Conservation (phyloP, 92 coral and sea anemone genomes). For the Palythoa grandis region DNA sequence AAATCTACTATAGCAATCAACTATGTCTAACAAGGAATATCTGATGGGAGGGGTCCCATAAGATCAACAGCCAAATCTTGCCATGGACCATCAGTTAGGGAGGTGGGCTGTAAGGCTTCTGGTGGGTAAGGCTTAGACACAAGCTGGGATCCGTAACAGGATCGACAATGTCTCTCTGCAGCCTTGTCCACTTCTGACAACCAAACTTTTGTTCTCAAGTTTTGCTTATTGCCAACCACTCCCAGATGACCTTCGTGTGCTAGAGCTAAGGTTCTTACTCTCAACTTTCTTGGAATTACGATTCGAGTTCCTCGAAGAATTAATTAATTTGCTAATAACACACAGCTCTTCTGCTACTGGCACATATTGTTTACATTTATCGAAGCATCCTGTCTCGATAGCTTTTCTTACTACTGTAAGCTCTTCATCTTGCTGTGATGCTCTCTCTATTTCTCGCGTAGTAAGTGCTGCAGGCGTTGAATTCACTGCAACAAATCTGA, state of each 20-base stretch:
- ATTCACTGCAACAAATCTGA: constrained; percentile 43
- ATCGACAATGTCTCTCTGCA: no score
- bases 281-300: constrained; percentile 1
- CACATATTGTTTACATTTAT: constrained; percentile 38
- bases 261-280: not conserved
- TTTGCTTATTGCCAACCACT: not conserved
- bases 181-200: constrained; percentile 64
- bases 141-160: no score
- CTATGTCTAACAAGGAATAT: constrained; percentile 54
- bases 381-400: constrained; percentile 41
- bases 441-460: constrained; percentile 52
- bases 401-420: constrained; percentile 19
- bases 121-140: constrained; percentile 55
- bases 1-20: constrained; percentile 60
- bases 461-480: constrained; percentile 51
- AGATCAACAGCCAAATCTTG: no score
- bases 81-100: constrained; percentile 60
- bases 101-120: constrained; percentile 51
- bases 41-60: constrained; percentile 58
- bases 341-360: constrained; percentile 43
- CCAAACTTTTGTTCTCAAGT: constrained; percentile 49
- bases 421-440: constrained; percentile 44
- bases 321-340: constrained; percentile 1
- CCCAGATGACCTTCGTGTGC: not conserved
- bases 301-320: not conserved